Percentiles rank a stretch among this genome's conserved stretches.
These are phyloP conservation scores for Bombylius major DNA, from an alignment of 2,888 invertebrate species.

Conservation along the genomic window DNA sequence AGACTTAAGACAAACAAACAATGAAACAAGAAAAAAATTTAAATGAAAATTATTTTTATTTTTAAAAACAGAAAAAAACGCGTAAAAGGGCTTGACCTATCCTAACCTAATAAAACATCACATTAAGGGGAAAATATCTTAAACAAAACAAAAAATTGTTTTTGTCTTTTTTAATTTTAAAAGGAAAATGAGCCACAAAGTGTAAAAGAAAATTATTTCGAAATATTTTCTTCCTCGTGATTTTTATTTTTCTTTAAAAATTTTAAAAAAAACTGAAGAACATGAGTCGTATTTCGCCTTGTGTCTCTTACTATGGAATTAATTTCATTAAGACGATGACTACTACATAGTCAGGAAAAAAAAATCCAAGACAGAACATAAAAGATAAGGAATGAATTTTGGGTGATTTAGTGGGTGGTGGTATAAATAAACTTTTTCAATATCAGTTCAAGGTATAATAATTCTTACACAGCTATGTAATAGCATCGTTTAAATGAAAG, in stretches of 20 bases:
- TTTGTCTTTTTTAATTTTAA: neutral
- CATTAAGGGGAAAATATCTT: no score
- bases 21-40: neutral
- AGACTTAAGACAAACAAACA: conserved; percentile 11
- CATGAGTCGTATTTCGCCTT: neutral
- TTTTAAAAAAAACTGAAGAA: no score
- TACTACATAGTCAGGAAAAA: neutral
- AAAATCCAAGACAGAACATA: no score
- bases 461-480: no score
- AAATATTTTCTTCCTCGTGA: no score
- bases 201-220: neutral
- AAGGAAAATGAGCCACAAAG: neutral
- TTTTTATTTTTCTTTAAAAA: no score
- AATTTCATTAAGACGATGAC: conserved; percentile 10
- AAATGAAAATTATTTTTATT: neutral
- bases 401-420: no score
- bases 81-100: conserved; percentile 9
- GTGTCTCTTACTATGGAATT: conserved; percentile 11
- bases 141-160: neutral
- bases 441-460: no score
- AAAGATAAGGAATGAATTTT: no score
- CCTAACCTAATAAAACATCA: conserved; percentile 1
- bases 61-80: conserved; percentile 1
- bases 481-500: no score
- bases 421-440: no score